Evolutionary conservation across 2,797 vertebrate genomes (phyloP), one percentile per base, ranked within the genome.

Genomic region (Chelidonichthys spinosus): DNA sequence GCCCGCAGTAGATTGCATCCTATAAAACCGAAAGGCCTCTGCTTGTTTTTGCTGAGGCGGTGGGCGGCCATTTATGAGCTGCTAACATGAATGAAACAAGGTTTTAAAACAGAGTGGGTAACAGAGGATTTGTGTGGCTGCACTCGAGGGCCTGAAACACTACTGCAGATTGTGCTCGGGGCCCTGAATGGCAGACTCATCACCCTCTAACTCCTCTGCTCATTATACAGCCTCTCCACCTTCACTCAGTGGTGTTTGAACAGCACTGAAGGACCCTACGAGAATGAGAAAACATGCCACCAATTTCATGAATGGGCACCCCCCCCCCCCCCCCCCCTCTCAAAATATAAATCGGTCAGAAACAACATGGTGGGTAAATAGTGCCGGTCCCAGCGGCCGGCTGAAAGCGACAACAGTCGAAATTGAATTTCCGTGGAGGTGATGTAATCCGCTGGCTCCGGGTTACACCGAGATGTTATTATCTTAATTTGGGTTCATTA

Each of bases 401-500:
- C 80, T 6, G 61, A 74, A 56, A 87, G 73, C 74, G 74, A 92
- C 90, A 78, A 69, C 80, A 83, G 83, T 64, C 72, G 7, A 89
- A 91, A 92, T 89, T 90, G 84, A 93, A 93, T 92, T 92, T 94
- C 90, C 83, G 81, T 64, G 63, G 78, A 76, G 58, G 89, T 92
- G 92, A 93, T 94, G 92, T 93, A 92, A 94, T 93, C 91, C 53
- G 44, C 40, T 5, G 49, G 70, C 55, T 25, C 67, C 33, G 4
- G 91, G 91, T 89, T 90, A 85, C 79, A 43, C 86, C 1, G 60
- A 91, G 78, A 92, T 90, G 90, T 94, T 92, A 91, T 92, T 90
- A 93, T 92, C 82, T 85, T 77, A 85, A 92, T 88, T 92, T 85
- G 89, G 74, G 87, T 90, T 93, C 92, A 87, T 96, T 93, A 93